These are phyloP conservation scores for Streblospio benedicti DNA, from an alignment of 1,140 invertebrate species.

Conservation along the genomic window DNA sequence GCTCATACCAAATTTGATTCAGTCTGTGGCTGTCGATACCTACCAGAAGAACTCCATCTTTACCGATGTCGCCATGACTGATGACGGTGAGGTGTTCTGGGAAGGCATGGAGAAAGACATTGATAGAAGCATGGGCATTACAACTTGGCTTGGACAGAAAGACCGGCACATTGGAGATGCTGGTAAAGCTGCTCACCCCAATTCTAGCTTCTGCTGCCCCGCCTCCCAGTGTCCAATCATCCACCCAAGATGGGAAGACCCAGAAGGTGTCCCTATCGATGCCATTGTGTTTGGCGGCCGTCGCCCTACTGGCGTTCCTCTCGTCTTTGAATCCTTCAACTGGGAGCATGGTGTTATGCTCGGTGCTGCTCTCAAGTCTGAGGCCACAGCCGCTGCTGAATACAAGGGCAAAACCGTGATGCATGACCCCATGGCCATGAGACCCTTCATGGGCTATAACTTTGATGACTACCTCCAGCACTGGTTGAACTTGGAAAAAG, in stretches of 20 bases:
- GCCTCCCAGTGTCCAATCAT: constrained; percentile 90
- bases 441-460: constrained; percentile 99
- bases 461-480: constrained; percentile 91
- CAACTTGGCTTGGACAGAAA: constrained; percentile 40
- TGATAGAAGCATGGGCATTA: constrained; percentile 55
- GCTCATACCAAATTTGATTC: too few relatives aligned
- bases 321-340: constrained; percentile 83
- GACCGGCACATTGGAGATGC: constrained; percentile 53
- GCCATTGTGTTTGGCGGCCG: constrained; percentile 95
- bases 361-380: constrained; percentile 87
- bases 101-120: constrained; percentile 85
- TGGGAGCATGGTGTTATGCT: constrained; percentile 97
- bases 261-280: constrained; percentile 71
- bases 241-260: constrained; percentile 69
- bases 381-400: constrained; percentile 95
- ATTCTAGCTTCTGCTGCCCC: constrained; percentile 79
- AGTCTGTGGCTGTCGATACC: constrained; percentile 93
- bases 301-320: constrained; percentile 81
- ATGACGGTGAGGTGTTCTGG: constrained; percentile 76
- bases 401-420: constrained; percentile 87
- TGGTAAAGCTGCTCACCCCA: constrained; percentile 45
- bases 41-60: constrained; percentile 91
- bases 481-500: constrained; percentile 72
- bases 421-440: constrained; percentile 99
- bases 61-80: constrained; percentile 95